Evolutionary conservation across 2,888 invertebrate genomes (phyloP), one percentile per base, ranked within the genome.

Genomic region (Orthonevra nobilis): DNA sequence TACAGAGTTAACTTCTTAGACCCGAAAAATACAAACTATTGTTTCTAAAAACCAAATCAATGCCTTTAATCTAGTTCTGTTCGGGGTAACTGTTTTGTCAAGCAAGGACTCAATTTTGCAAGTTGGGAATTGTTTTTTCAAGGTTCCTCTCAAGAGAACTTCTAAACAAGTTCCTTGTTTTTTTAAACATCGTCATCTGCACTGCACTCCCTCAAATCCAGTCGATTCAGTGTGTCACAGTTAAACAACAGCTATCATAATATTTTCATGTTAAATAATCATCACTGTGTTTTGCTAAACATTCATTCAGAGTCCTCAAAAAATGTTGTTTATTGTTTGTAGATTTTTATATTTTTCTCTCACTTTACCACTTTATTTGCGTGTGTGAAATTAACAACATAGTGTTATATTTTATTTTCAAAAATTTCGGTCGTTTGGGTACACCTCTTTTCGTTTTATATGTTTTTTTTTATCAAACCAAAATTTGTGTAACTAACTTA

Each of bases 201-300:
- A n/a, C n/a, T n/a, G 12, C 40, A 40, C 7, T 10, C 42, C 40
- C 17, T 61, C 26, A 30, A 68, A 56, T 69, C 63, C 50, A 63
- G 42, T 42, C 30, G 34, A 54, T 52, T n/a, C n/a, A n/a, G n/a
- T n/a, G n/a, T n/a, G 3, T 40, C n/a, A 48, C 26, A 46, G 32
- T 10, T 34, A n/a, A n/a, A n/a, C 32, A 20, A 20, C 15, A 26
- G 23, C 32, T 34, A 32, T 9, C 17, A 3, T 10, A 34, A 5
- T 12, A 38, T 30, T 9, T 30, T 28, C 9, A 48, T 63, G 9
- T 32, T 34, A 38, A 61, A 50, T 32, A 26, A 63, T 63, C 38
- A 50, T 63, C 50, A 56, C 73, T 73, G 66, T 79, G 79, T 79
- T 79, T 73, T 68, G 79, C 73, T 73, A 73, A 79, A 66, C 44